Evolutionary conservation across 2,113 vertebrate species (phyloP), one percentile per base, ranked within the genome.

Genomic region (Crotalus viridis): DNA sequence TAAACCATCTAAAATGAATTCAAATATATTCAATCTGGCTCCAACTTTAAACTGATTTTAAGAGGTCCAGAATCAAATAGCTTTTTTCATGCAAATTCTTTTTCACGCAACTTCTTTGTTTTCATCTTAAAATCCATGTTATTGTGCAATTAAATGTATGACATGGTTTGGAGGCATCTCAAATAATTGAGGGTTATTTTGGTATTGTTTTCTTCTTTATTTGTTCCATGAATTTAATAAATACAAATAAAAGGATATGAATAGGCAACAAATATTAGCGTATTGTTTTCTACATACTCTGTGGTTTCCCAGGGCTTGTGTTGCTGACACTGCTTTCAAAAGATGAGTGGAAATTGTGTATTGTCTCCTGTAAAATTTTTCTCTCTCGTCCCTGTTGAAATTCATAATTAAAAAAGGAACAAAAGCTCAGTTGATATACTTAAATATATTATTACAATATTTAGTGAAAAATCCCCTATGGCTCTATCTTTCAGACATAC

Each of bases 281-380:
- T 43, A 24, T 43, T 1, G 46, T 46, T 48, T 21, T 39, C 2
- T 96, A 98, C 97, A 98, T 97, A 99, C 99, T 98, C 87, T 98
- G 98, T 7, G 98, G 97, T 91, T 98, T 98, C 93, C 98, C 98
- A 87, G 98, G 98, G 48, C 98, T 97, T 10, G 98, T 98, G 97
- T 99, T 99, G 95, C 99, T 99, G 91, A 99, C 99, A 10, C 99
- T 99, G 94, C 99, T 99, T 81, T 99, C 99, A 95, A 99, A 99
- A 4, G 99, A 99, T 1, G 99, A 99, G 95, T 99, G 99, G 97
- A 99, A 99, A 97, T 99, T 99, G 95, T 99, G 98, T 96, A 99
- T 99, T 85, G 99, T 99, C 97, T 99, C 99, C 96, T 99, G 99
- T 93, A 99, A 97, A 94, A 99, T 99, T 95, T 99, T 99, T 95